Evolutionary conservation across 2,888 invertebrate genomes (phyloP), one percentile per base, ranked within the genome.

Genomic region (Globia sparganii): DNA sequence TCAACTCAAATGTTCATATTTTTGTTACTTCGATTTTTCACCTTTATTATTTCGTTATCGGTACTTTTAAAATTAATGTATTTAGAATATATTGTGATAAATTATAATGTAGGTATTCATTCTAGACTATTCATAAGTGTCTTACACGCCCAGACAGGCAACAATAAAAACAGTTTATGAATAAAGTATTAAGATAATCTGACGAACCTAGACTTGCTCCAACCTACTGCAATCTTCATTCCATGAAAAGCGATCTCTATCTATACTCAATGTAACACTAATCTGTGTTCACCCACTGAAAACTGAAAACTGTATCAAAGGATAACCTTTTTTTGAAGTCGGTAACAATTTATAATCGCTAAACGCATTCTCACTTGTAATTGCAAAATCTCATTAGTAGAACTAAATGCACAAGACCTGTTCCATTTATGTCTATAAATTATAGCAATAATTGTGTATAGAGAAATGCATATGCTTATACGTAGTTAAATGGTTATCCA

Each of bases 231-330:
- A 72, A 31, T 72, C 28, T 61, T 56, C 64, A 79, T 68, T 77
- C 74, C 64, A 31, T 81, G 72, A 79, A 79, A 79, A 74, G 61
- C 15, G 21, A 75, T 61, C 66, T 34, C 69, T 73, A 40, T 80
- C 79, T 78, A 78, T 79, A 78, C 58, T 77, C 62, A 78, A 77
- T 62, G 62, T 77, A 62, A 62, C 28, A 56, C 74, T 66, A 56
- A 81, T 71, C 66, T 31, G 64, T 78, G 68, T 80, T 74, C 72
- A 73, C 66, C n/a, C n/a, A n/a, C n/a, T n/a, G n/a, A n/a, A n/a
- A n/a, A n/a, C n/a, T n/a, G n/a, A n/a, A n/a, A n/a, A n/a, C n/a
- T n/a, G n/a, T n/a, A n/a, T n/a, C n/a, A n/a, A n/a, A n/a, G n/a
- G n/a, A n/a, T n/a, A n/a, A n/a, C n/a, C n/a, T n/a, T n/a, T n/a